Evolutionary conservation across 2,113 vertebrate species (phyloP).

Genomic region (Clarias macrocephalus): DNA sequence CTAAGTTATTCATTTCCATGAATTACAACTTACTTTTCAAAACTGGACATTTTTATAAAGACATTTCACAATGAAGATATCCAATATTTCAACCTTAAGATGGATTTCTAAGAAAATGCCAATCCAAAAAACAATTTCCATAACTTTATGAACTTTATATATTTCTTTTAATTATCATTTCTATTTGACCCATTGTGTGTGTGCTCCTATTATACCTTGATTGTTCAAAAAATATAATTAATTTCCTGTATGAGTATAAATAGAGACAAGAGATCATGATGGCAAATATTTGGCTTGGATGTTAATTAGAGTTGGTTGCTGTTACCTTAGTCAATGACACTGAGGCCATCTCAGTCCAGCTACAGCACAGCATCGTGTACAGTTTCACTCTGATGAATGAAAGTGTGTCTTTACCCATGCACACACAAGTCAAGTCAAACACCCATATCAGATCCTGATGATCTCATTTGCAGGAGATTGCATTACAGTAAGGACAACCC

Average conservation of each 20-base stretch:
- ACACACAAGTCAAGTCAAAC: constrained; percentile 18
- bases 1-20: background rate
- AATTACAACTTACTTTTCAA: background rate
- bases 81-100: background rate
- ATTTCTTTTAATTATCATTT: background rate
- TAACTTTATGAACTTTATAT: background rate
- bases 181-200: background rate
- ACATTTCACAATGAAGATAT: constrained; percentile 13
- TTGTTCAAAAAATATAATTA: constrained; percentile 25
- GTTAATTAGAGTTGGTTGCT: constrained; percentile 24
- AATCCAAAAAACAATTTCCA: constrained; percentile 11
- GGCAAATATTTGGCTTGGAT: constrained; percentile 40
- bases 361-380: background rate
- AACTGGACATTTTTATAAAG: background rate
- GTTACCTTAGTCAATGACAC: constrained; percentile 12
- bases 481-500: constrained; percentile 16
- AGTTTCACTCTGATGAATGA: constrained; percentile 41
- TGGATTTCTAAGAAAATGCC: background rate
- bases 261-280: constrained; percentile 22
- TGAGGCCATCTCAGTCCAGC: background rate
- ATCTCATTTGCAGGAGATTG: constrained; percentile 44
- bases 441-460: constrained; percentile 29
- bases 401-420: constrained; percentile 24
- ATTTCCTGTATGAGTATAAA: constrained; percentile 42
- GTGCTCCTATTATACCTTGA: background rate